Evolutionary conservation across 2,113 vertebrate species (phyloP).

Genomic region (Dissostichus mawsoni): DNA sequence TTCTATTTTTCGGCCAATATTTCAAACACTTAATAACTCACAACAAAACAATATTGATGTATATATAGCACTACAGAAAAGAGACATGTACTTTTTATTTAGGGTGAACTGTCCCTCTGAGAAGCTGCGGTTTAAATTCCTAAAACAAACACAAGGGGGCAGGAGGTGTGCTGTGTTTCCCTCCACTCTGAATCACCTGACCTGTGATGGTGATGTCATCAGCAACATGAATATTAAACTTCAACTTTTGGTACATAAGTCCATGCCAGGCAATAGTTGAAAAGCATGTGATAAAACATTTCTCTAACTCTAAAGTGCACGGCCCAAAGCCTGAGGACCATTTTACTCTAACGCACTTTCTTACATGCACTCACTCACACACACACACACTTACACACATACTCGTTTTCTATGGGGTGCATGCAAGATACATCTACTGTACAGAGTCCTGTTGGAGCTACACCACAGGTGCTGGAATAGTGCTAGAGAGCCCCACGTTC

Average conservation of each 20-base stretch:
- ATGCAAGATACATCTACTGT: constrained; percentile 76
- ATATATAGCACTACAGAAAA: no score
- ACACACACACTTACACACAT: constrained; percentile 28
- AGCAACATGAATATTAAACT: constrained; percentile 32
- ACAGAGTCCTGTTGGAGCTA: constrained; percentile 72
- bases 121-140: constrained; percentile 10
- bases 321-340: constrained; percentile 28
- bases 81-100: no score
- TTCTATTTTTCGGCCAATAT: no score
- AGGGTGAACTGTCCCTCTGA: no score
- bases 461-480: constrained; percentile 64
- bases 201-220: constrained; percentile 17
- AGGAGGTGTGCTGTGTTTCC: neutral
- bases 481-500: constrained; percentile 47
- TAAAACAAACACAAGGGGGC: constrained; percentile 45
- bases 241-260: constrained; percentile 35
- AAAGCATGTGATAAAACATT: constrained; percentile 62
- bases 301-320: constrained; percentile 45
- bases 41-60: no score
- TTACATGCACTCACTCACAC: constrained; percentile 18
- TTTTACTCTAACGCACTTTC: constrained; percentile 12
- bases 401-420: constrained; percentile 69
- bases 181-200: constrained; percentile 19
- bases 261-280: constrained; percentile 47
- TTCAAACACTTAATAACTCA: no score